Percentiles rank a stretch among this genome's conserved stretches.
Conservation (phyloP, 2,113 vertebrate species). For the Perca schrenkii region DNA sequence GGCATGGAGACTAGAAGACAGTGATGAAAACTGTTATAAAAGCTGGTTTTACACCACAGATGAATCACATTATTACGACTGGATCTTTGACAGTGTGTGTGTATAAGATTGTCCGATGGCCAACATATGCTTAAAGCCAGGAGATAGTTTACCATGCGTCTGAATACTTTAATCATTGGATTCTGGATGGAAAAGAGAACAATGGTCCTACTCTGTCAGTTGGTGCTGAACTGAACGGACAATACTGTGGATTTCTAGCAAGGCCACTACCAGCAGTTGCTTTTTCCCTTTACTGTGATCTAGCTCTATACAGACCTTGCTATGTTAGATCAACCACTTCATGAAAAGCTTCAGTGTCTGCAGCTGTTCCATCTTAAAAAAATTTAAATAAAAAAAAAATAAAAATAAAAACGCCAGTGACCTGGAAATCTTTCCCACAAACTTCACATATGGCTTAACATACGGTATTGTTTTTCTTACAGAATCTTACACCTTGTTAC, state of each 20-base stretch:
- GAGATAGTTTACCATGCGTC: constrained; percentile 34
- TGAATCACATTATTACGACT: constrained; percentile 45
- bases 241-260: constrained; percentile 36
- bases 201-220: constrained; percentile 11
- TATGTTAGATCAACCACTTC: background rate
- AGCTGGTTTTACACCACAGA: constrained; percentile 60
- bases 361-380: background rate
- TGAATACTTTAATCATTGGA: constrained; percentile 19
- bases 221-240: constrained; percentile 3
- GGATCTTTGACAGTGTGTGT: constrained; percentile 41
- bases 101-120: constrained; percentile 53
- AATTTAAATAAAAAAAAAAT: background rate
- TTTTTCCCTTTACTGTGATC: constrained; percentile 3
- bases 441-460: constrained; percentile 55
- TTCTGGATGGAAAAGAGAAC: constrained; percentile 37
- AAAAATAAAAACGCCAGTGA: background rate
- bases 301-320: constrained; percentile 2
- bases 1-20: constrained; percentile 23
- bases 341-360: constrained; percentile 16
- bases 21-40: constrained; percentile 45
- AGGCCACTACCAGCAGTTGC: constrained; percentile 7
- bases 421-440: constrained; percentile 1
- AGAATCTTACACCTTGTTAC: background rate
- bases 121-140: constrained; percentile 43
- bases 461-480: constrained; percentile 14